Evolutionary conservation across 35 echinoderm and acorn worm species (phyloP).

Genomic region (Holothuria glaberrima): DNA sequence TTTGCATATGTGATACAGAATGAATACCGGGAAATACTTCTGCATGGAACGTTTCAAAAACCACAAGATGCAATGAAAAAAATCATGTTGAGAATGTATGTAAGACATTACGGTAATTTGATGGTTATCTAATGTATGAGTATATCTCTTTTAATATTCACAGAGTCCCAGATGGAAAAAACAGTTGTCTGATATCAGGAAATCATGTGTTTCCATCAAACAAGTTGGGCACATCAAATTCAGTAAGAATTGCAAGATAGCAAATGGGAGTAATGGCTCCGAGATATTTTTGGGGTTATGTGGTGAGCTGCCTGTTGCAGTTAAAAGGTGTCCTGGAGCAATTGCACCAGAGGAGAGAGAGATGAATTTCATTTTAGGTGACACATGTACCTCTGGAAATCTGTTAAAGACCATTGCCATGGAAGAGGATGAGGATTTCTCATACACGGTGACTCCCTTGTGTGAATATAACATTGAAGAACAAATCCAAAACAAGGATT

Average conservation of each 20-base stretch:
- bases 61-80: too few relatives aligned
- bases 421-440: background rate
- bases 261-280: background rate
- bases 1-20: too few relatives aligned
- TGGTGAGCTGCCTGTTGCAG: background rate
- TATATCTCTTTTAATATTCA: background rate
- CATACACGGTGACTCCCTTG: background rate
- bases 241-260: slow-evolving; percentile 8
- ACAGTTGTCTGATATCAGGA: background rate
- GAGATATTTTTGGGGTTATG: background rate
- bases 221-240: background rate
- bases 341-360: background rate
- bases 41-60: background rate
- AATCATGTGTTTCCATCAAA: background rate
- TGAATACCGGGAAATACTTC: too few relatives aligned
- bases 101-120: too few relatives aligned
- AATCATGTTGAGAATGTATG: too few relatives aligned
- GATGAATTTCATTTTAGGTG: background rate
- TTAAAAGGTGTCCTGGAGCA: background rate
- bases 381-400: background rate
- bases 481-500: background rate
- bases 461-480: background rate
- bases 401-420: background rate
- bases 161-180: background rate
- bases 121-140: background rate